Evolutionary conservation across 2,797 vertebrate species (phyloP), one percentile per base, ranked within the genome.

Genomic region (Bufotes viridis): DNA sequence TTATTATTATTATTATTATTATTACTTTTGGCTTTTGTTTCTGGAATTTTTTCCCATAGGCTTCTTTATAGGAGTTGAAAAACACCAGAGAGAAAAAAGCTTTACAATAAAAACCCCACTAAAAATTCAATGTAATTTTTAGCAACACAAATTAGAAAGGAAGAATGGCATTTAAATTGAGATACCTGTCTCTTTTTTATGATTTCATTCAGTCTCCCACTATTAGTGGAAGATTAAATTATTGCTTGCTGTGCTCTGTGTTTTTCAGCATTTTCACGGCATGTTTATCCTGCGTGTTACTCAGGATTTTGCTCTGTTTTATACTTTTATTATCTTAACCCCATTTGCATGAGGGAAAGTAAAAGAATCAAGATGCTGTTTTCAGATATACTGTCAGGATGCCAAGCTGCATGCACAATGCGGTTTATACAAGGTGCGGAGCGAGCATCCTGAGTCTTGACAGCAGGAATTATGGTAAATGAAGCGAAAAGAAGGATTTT

Each of bases 351-450:
- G 49, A 65, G 14, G 42, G 15, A 82, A 17, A 20, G 72, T 75
- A 11, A 65, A 15, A 29, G 26, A 18, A 34, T 0, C 4, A 63
- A 34, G 14, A 58, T 2, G 24, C 53, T 87, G 55, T 81, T 80
- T 70, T 60, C 65, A 49, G 42, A 51, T 78, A 42, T 10, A 67
- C 76, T 81, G 78, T 72, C 42, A 80, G 65, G 26, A 81, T 7
- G 65, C 78, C 67, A 61, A 81, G 57, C 63, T 75, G 55, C 51
- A 61, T 79, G 80, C 78, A n/a, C 79, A 81, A 65, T 87, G 53
- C n/a, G 42, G 78, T 75, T 53, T 87, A 51, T 53, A 63, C 57
- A 87, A 86, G 79, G 86, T 81, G 86, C 86, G 26, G 57, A 87
- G 24, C 61, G n/a, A 75, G n/a, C 63, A 61, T 63, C 2, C 65